A percentile compares a stretch with the other conserved stretches of the same genome.
Evolutionary conservation across 2,888 invertebrate species (phyloP).

Genomic region (Epistrophe grossulariae): DNA sequence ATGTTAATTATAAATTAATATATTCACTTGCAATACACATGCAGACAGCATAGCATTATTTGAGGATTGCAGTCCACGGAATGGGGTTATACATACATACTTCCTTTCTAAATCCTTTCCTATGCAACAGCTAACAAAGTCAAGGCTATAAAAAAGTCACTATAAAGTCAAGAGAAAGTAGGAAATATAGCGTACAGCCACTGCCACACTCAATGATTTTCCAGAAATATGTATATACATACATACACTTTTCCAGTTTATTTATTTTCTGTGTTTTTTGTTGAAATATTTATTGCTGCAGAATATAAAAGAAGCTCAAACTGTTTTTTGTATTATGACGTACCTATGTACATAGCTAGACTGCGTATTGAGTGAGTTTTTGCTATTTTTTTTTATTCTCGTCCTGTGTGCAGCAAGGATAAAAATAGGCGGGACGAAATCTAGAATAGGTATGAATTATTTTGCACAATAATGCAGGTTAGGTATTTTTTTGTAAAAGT

Average conservation of each 20-base stretch:
- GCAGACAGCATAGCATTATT: background rate
- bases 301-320: conserved; percentile 24
- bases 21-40: background rate
- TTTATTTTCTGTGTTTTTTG: background rate
- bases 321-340: conserved; percentile 13
- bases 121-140: conserved; percentile 70
- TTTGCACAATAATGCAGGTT: conserved; percentile 62
- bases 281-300: conserved; percentile 52
- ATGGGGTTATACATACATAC: background rate
- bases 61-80: background rate
- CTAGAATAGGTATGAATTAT: conserved; percentile 45
- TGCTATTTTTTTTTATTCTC: background rate
- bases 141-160: conserved; percentile 36
- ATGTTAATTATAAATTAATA: conserved; percentile 35
- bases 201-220: conserved; percentile 42
- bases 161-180: background rate
- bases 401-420: conserved; percentile 1
- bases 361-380: conserved; percentile 35
- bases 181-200: background rate
- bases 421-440: conserved; percentile 12
- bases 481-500: conserved; percentile 19
- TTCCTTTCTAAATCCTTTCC: conserved; percentile 20
- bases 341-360: background rate
- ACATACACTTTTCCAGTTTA: conserved; percentile 10
- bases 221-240: background rate